A percentile compares a stretch with the other conserved stretches of the same genome.
These are phyloP conservation scores for Magallana nippona DNA, from an alignment of 2,888 invertebrate genomes.

Conservation along the genomic window DNA sequence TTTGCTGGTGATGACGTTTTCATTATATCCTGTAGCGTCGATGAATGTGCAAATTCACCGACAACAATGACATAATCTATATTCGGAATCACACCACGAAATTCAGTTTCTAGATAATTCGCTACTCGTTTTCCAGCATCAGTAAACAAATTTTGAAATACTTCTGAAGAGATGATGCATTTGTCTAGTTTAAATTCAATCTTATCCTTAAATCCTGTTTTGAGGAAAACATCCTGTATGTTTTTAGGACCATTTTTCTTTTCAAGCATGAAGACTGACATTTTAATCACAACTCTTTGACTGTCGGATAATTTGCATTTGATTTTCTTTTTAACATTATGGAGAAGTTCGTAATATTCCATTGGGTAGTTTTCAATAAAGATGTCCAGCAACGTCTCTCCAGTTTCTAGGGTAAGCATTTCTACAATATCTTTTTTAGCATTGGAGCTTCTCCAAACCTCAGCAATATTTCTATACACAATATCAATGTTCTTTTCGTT, in stretches of 20 bases:
- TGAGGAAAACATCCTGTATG: neutral
- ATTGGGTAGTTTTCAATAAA: neutral
- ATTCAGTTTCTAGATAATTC: neutral
- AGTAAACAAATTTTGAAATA: neutral
- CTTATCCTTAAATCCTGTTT: neutral
- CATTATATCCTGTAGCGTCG: neutral
- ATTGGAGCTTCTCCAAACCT: neutral
- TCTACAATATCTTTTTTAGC: neutral
- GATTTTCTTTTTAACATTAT: neutral
- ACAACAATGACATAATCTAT: neutral
- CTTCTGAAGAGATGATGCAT: neutral
- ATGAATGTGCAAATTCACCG: neutral
- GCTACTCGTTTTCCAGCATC: neutral
- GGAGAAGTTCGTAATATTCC: neutral
- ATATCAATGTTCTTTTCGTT: neutral
- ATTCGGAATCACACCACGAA: neutral
- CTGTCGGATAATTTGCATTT: neutral
- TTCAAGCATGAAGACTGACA: neutral
- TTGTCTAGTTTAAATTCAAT: constrained; percentile 25
- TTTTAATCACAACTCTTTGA: neutral
- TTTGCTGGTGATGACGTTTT: neutral
- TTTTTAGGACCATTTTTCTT: neutral
- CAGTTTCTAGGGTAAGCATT: neutral
- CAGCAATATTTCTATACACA: neutral
- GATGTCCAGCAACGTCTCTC: neutral